Conservation (phyloP, 1,140 invertebrate species). For the Dufourea novaeangliae region DNA sequence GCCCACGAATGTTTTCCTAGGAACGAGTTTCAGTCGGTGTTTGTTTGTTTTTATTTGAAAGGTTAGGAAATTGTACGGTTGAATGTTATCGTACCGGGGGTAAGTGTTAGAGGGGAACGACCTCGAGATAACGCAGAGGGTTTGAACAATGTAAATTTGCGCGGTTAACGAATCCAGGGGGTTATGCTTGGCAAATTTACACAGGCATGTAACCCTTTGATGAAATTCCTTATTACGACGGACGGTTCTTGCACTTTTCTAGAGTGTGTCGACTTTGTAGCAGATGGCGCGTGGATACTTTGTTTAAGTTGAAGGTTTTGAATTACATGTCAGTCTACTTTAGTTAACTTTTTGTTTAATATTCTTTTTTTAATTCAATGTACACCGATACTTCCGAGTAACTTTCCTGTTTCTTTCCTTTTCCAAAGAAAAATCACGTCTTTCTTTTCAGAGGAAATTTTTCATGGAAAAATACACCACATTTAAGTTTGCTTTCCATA, state of each 20-base stretch:
- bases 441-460: too few relatives aligned
- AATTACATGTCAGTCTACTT: too few relatives aligned
- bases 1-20: background rate
- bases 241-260: background rate
- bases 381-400: too few relatives aligned
- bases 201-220: background rate
- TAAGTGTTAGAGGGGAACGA: background rate
- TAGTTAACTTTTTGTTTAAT: too few relatives aligned
- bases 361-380: too few relatives aligned
- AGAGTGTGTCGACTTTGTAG: background rate
- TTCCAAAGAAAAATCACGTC: too few relatives aligned
- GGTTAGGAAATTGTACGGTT: background rate
- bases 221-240: background rate
- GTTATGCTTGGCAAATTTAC: conserved; percentile 7
- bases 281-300: background rate
- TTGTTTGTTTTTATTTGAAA: background rate
- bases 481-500: too few relatives aligned
- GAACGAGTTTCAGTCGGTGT: background rate
- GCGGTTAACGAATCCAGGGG: background rate
- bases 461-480: too few relatives aligned
- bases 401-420: too few relatives aligned
- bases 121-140: background rate
- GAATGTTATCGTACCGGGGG: background rate
- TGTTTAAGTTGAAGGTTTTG: background rate
- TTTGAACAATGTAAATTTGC: conserved; percentile 10